phyloP scores from a whole-genome alignment of 2,113 vertebrate species.

The Hyla sarda region DNA sequence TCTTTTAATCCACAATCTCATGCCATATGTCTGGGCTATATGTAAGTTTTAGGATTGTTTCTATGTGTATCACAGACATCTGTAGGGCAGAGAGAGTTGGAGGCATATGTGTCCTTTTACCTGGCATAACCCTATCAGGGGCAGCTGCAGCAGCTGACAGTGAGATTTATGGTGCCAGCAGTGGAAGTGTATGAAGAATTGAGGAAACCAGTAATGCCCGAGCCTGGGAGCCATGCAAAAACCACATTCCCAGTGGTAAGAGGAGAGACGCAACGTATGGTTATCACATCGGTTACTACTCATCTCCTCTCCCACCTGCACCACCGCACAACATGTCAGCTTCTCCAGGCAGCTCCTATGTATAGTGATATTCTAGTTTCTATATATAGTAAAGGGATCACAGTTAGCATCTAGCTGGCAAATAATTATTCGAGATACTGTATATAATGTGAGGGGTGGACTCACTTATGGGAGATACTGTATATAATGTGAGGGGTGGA shows the following conservation, averaged over 20 bases:
- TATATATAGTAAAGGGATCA: no score
- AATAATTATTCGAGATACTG: no score
- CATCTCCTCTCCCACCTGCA: background rate
- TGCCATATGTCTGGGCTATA: no score
- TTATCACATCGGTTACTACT: background rate
- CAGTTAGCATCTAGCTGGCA: no score
- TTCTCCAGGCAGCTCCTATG: background rate
- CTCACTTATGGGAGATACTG: no score
- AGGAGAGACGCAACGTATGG: background rate
- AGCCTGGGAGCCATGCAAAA: conserved; percentile 70
- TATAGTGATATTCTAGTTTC: background rate
- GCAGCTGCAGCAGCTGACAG: conserved; percentile 65
- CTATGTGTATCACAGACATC: background rate
- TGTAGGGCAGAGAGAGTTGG: background rate
- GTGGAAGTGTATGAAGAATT: conserved; percentile 65
- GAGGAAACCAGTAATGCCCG: conserved; percentile 66
- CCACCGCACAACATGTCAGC: background rate
- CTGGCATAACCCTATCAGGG: background rate
- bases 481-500: no score
- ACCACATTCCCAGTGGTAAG: conserved; percentile 69
- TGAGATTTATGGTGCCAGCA: conserved; percentile 69
- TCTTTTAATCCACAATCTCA: no score
- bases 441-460: no score
- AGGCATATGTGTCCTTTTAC: background rate
- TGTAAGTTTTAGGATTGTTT: no score